Conservation (phyloP, 35 echinoderm and acorn worm species). For the Amphiura filiformis region DNA sequence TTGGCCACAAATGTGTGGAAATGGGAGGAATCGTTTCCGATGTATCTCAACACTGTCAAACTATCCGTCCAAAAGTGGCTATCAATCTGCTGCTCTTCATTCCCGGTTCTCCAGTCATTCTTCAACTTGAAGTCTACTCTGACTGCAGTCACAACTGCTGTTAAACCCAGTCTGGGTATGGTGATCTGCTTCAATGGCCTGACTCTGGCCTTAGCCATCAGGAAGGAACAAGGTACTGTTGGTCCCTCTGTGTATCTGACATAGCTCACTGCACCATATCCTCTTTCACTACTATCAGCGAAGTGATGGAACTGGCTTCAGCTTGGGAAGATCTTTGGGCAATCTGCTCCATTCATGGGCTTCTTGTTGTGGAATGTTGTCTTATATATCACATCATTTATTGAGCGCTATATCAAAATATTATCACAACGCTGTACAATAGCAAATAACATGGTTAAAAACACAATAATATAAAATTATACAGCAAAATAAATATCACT, state of each 20-base stretch:
- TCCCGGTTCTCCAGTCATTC: neutral
- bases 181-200: conserved; percentile 57
- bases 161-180: conserved; percentile 52
- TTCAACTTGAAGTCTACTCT: conserved; percentile 12
- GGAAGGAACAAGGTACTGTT: neutral
- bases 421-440: no score
- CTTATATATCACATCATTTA: neutral
- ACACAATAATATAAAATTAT: no score
- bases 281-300: conserved; percentile 59
- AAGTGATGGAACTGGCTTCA: conserved; percentile 62
- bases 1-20: conserved; percentile 73
- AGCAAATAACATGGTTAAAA: no score
- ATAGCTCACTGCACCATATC: conserved; percentile 49
- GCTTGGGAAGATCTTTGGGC: neutral
- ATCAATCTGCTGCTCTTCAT: neutral
- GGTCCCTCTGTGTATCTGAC: conserved; percentile 37
- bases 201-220: conserved; percentile 35
- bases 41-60: conserved; percentile 42
- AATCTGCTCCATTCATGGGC: neutral
- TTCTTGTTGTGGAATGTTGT: neutral
- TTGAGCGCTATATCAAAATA: neutral
- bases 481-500: no score
- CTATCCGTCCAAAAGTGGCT: conserved; percentile 61
- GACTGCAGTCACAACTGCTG: conserved; percentile 36
- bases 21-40: conserved; percentile 14